These are phyloP conservation scores for Dynastes hyllus DNA, from an alignment of 2,888 invertebrate species.

Conservation along the genomic window DNA sequence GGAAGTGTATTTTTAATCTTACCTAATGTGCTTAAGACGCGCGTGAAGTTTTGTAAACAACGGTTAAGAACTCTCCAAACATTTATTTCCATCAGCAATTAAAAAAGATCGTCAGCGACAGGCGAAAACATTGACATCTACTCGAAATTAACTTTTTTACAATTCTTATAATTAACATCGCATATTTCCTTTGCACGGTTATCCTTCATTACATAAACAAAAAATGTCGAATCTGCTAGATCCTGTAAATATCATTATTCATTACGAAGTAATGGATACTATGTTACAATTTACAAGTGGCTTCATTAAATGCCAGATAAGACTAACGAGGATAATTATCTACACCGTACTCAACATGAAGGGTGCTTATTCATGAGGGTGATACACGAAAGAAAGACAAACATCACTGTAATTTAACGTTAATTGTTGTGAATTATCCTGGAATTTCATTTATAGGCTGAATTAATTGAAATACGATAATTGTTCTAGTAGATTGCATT, in stretches of 20 bases:
- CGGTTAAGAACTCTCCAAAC: constrained; percentile 3
- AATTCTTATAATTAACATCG: too few species aligned
- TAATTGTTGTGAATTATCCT: background rate
- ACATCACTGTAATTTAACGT: background rate
- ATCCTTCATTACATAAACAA: too few species aligned
- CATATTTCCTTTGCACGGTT: too few species aligned
- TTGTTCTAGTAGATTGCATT: too few species aligned
- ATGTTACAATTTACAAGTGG: constrained; percentile 6
- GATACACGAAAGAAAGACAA: background rate
- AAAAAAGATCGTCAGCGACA: background rate
- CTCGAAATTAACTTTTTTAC: too few species aligned
- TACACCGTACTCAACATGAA: background rate
- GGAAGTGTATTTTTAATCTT: constrained; percentile 29
- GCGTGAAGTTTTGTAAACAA: constrained; percentile 11
- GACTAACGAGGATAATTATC: constrained; percentile 8
- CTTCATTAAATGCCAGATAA: constrained; percentile 7
- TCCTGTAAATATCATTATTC: background rate
- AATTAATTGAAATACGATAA: too few species aligned
- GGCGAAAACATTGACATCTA: too few species aligned
- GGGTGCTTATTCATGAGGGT: constrained; percentile 1
- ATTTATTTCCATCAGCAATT: background rate
- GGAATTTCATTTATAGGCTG: too few species aligned
- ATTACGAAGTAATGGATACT: background rate
- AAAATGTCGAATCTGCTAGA: background rate
- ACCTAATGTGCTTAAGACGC: background rate